phyloP scores from a whole-genome alignment of 2,113 vertebrate species.

The Monopterus albus region DNA sequence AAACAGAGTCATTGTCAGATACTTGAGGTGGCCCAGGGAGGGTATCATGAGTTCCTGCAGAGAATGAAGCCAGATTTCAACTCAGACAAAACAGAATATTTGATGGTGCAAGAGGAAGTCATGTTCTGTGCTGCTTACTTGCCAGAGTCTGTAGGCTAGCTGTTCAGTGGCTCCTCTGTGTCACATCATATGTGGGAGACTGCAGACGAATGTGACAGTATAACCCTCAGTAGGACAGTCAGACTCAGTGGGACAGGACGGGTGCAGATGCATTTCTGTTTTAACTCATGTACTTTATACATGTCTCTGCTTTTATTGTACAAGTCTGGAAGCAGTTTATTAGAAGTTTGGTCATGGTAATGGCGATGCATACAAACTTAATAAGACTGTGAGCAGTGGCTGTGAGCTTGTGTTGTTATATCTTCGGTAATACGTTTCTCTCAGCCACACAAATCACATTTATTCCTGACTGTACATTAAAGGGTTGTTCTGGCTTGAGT shows the following conservation, averaged over 20 bases:
- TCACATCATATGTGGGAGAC: conserved; percentile 41
- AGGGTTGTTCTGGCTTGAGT: conserved; percentile 30
- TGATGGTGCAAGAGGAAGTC: conserved; percentile 5
- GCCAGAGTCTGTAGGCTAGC: conserved; percentile 23
- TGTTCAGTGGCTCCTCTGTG: conserved; percentile 41
- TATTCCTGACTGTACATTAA: conserved; percentile 11
- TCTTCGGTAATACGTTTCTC: conserved; percentile 29
- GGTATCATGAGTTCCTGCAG: conserved; percentile 25
- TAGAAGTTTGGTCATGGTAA: conserved; percentile 43
- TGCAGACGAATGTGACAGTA: conserved; percentile 10
- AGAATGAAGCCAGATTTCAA: conserved; percentile 43
- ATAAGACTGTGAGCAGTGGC: conserved; percentile 15
- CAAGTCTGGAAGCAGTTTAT: conserved; percentile 28
- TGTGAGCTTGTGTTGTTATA: conserved; percentile 26
- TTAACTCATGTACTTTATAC: conserved; percentile 19
- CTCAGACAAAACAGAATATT: conserved; percentile 24
- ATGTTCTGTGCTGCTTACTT: conserved; percentile 13
- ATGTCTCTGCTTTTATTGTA: conserved; percentile 27
- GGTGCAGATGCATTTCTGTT: conserved; percentile 22
- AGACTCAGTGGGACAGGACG: background rate
- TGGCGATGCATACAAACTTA: background rate
- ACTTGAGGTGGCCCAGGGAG: background rate
- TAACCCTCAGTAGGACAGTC: background rate
- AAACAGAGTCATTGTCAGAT: conserved; percentile 8
- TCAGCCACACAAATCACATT: conserved; percentile 1